Evolutionary conservation across 2,797 vertebrate genomes (phyloP), one percentile per base, ranked within the genome.

Genomic region (Hephaestus fuliginosus): DNA sequence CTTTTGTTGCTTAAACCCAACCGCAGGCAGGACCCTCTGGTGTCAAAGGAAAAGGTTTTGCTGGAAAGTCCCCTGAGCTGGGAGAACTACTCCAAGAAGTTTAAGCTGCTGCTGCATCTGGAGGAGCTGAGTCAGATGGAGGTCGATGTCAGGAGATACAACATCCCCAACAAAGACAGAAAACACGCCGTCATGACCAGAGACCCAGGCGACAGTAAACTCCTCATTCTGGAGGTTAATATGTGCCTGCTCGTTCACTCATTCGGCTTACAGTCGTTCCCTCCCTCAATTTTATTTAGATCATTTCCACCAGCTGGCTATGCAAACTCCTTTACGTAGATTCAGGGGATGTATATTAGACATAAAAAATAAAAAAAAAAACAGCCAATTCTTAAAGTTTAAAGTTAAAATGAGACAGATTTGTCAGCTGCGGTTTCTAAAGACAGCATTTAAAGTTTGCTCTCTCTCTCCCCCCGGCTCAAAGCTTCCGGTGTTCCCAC

Each of bases 101-200:
- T 99, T 76, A 89, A 95, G 33, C 84, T 97, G 84, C 91, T 98
- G 78, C 93, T 99, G 66, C 92, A 96, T 84, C 91, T 99, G 81
- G 98, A 99, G 83, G 98, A 99, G 86, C 91, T 93, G 25, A 25
- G 25, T 61, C 97, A 99, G 93, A 97, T 98, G 97, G 92, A 95
- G 74, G 94, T 94, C 60, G 97, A 99, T 86, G 98, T 99, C 86
- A 96, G 91, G 41, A 94, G 84, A 84, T 99, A 99, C 7, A 96
- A 98, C 94, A 96, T 97, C 65, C 92, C 92, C 51, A 93, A 91
- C 8, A 6, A 2, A 0, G 83, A 90, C 0, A 86, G 1, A 90
- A 3, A 75, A 83, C 0, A 84, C 28, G 76, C 80, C 79, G 28
- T 82, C 72, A 97, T 99, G 96, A 17, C 0, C 18, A 76, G 18